Evolutionary conservation across 2,113 vertebrate species (phyloP).

Genomic region (Ploceus nigricollis): DNA sequence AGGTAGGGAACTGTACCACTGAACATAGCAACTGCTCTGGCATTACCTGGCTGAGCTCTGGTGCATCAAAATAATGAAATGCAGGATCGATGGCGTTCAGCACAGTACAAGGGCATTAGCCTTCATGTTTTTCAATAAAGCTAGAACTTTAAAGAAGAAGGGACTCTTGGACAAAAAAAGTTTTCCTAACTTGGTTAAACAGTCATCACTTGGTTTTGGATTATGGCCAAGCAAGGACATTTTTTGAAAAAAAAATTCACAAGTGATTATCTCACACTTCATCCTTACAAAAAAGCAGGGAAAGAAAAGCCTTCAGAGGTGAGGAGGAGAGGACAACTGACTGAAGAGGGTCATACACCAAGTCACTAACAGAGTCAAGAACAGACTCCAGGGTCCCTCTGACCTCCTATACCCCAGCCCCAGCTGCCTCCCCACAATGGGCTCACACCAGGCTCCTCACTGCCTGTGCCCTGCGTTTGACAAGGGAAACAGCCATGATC

Average conservation of each 20-base stretch:
- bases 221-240: neutral
- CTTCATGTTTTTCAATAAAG: neutral
- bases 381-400: neutral
- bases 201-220: neutral
- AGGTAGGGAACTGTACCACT: neutral
- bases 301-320: neutral
- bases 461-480: neutral
- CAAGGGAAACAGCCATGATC: neutral
- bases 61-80: neutral
- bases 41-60: neutral
- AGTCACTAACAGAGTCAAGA: fast-evolving
- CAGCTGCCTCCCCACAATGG: fast-evolving
- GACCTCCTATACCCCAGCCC: neutral
- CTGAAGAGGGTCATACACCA: neutral
- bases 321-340: neutral
- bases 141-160: neutral
- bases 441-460: neutral
- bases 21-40: neutral
- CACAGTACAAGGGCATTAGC: neutral
- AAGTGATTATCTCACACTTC: neutral
- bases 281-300: neutral
- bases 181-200: neutral
- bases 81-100: neutral
- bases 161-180: neutral
- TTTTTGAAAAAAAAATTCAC: neutral